Percentiles rank a stretch among this genome's conserved stretches.
Evolutionary conservation across 2,797 vertebrate genomes (phyloP).

Genomic region (Micromesistius poutassou): DNA sequence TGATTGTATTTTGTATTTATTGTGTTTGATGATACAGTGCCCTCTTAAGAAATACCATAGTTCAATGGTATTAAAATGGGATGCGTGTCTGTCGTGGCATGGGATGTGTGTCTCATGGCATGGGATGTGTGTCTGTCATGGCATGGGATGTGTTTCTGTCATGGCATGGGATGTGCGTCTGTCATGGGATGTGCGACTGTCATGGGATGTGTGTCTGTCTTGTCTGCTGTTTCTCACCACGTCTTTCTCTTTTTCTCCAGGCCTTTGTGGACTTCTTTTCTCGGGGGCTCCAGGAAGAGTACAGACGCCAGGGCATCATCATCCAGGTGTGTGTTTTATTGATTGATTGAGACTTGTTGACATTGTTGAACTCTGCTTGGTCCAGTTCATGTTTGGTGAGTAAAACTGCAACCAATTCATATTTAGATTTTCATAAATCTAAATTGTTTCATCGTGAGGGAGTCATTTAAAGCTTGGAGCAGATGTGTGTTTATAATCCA

Average conservation of each 20-base stretch:
- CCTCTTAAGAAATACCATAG: neutral
- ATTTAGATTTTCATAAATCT: neutral
- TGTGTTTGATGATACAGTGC: neutral
- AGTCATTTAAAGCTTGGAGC: neutral
- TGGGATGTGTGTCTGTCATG: too few relatives aligned
- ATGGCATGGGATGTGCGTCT: neutral
- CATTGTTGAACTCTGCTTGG: neutral
- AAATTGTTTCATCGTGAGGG: neutral
- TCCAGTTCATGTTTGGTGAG: too few relatives aligned
- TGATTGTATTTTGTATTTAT: neutral
- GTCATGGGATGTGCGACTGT: neutral
- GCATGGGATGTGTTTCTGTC: too few relatives aligned
- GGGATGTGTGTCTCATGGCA: too few relatives aligned
- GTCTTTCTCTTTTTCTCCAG: slow-evolving; percentile 58
- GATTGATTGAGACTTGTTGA: neutral
- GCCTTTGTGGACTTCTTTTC: slow-evolving; percentile 95
- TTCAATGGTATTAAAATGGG: neutral
- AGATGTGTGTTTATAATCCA: neutral
- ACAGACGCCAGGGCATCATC: slow-evolving; percentile 86
- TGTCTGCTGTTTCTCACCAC: neutral
- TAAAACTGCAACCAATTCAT: too few relatives aligned
- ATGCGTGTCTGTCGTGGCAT: too few relatives aligned
- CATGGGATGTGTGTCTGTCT: too few relatives aligned
- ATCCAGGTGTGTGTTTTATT: slow-evolving; percentile 81
- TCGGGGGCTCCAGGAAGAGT: slow-evolving; percentile 83